Percentiles rank a stretch among this genome's conserved stretches.
phyloP scores from a whole-genome alignment of 2,888 invertebrate species.

The Dynastes hyllus region DNA sequence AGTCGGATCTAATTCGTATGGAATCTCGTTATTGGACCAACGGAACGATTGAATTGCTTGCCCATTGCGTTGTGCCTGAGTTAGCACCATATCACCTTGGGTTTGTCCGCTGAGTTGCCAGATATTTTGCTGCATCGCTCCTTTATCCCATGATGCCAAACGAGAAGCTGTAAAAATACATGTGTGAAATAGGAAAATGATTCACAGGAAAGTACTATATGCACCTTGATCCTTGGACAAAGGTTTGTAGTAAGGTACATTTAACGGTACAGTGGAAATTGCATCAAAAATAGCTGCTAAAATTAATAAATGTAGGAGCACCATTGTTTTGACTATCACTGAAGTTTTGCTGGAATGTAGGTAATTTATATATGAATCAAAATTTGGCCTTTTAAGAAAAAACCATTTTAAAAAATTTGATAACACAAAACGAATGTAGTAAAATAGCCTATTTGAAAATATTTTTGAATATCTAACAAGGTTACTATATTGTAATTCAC shows the following conservation, averaged over 20 bases:
- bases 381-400: too few relatives aligned
- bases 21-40: slow-evolving; percentile 53
- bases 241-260: slow-evolving; percentile 3
- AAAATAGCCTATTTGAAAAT: too few relatives aligned
- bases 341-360: too few relatives aligned
- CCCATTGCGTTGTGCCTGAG: slow-evolving; percentile 50
- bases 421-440: too few relatives aligned
- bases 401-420: too few relatives aligned
- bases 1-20: slow-evolving; percentile 51
- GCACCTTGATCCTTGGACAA: slow-evolving; percentile 26
- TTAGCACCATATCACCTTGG: slow-evolving; percentile 55
- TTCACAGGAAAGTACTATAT: background rate
- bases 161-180: background rate
- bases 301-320: background rate
- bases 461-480: too few relatives aligned
- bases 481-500: too few relatives aligned
- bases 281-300: background rate
- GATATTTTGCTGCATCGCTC: slow-evolving; percentile 50
- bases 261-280: background rate
- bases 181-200: background rate
- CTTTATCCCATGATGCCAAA: slow-evolving; percentile 16
- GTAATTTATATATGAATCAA: too few relatives aligned
- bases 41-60: slow-evolving; percentile 41
- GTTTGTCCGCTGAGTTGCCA: slow-evolving; percentile 56
- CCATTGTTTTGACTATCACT: background rate